Conservation (phyloP, 2,888 invertebrate species). For the Hypolimnas misippus region DNA sequence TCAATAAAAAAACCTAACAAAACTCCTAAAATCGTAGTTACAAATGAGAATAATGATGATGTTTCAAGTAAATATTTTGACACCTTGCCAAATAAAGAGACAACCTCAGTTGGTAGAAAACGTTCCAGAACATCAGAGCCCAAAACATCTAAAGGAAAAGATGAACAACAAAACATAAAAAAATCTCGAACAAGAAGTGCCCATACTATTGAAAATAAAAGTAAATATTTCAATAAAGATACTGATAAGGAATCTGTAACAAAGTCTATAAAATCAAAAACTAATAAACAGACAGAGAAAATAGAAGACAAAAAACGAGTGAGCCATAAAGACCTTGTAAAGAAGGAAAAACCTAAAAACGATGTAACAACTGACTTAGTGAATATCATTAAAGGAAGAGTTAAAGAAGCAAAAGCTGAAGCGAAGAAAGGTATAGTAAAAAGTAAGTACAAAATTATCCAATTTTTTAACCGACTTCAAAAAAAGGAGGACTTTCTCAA, state of each 20-base stretch:
- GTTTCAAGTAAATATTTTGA: constrained; percentile 65
- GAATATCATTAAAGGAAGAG: constrained; percentile 78
- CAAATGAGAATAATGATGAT: constrained; percentile 50
- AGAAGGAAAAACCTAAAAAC: constrained; percentile 55
- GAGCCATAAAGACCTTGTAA: constrained; percentile 69
- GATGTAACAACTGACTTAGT: constrained; percentile 80
- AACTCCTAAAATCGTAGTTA: constrained; percentile 57
- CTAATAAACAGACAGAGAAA: constrained; percentile 49
- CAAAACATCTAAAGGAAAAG: constrained; percentile 23
- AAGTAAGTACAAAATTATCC: constrained; percentile 54
- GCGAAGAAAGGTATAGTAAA: constrained; percentile 63
- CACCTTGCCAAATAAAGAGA: constrained; percentile 32
- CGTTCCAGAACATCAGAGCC: constrained; percentile 46
- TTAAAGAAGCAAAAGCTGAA: constrained; percentile 72
- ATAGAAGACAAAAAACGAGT: constrained; percentile 63
- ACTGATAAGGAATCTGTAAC: constrained; percentile 42
- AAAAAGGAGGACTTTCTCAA: too few relatives aligned
- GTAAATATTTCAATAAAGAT: constrained; percentile 64
- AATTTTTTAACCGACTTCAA: too few relatives aligned
- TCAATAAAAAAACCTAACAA: constrained; percentile 36
- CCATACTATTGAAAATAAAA: constrained; percentile 61
- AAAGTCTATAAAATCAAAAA: constrained; percentile 32
- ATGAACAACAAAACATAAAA: constrained; percentile 24
- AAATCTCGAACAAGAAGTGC: constrained; percentile 66
- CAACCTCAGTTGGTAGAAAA: constrained; percentile 42